A percentile compares a stretch with the other conserved stretches of the same genome.
phyloP scores from a whole-genome alignment of 1,140 invertebrate species.

The Helicoverpa armigera region DNA sequence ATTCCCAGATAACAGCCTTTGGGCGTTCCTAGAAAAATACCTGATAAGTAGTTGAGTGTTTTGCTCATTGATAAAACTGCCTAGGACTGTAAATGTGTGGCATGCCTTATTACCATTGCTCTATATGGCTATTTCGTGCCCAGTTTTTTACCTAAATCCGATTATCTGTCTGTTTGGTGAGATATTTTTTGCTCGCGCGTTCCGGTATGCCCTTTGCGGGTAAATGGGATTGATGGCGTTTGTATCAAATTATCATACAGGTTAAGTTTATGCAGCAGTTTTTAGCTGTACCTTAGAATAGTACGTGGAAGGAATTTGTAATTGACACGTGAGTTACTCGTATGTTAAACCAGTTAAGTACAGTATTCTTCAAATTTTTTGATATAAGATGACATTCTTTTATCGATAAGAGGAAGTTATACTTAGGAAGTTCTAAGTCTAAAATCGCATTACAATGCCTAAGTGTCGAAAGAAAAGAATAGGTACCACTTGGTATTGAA shows the following conservation, averaged over 20 bases:
- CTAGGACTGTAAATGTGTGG: slow-evolving; percentile 4
- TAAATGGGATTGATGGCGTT: neutral
- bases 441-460: too few species aligned
- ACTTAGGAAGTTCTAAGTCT: too few species aligned
- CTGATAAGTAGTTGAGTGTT: slow-evolving; percentile 26
- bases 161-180: neutral
- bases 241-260: neutral
- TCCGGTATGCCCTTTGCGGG: neutral
- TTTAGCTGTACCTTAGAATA: neutral
- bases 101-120: slow-evolving; percentile 9
- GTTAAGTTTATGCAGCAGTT: neutral
- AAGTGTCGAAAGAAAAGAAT: too few species aligned
- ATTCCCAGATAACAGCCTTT: slow-evolving; percentile 24
- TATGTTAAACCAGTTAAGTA: too few species aligned
- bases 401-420: too few species aligned
- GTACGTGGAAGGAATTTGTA: too few species aligned
- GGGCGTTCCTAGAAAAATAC: slow-evolving; percentile 44
- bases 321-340: too few species aligned
- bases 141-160: slow-evolving; percentile 1
- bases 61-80: slow-evolving; percentile 39
- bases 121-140: neutral
- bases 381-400: too few species aligned
- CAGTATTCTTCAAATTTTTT: too few species aligned
- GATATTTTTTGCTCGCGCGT: neutral
- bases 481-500: neutral